phyloP scores from a whole-genome alignment of 2,797 vertebrate genomes.

The Cossypha caffra region DNA sequence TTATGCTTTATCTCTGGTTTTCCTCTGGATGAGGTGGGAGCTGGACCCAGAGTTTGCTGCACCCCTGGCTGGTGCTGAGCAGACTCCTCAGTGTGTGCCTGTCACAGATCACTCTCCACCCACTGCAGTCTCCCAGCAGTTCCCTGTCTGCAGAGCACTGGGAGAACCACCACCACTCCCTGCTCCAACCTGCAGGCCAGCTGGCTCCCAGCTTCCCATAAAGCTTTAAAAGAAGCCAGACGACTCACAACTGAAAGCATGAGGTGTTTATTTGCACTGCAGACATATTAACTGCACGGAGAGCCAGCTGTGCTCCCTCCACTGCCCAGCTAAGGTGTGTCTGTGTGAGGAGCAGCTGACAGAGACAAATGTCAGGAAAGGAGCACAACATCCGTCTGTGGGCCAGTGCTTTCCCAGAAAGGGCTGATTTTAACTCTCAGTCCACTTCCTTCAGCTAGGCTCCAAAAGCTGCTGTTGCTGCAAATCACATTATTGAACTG shows the following conservation, averaged over 20 bases:
- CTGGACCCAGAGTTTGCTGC: not conserved
- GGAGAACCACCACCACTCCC: not conserved
- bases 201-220: not conserved
- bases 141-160: not conserved
- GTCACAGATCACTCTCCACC: not conserved
- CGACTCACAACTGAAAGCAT: rapidly evolving
- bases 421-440: not conserved
- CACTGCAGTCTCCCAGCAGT: not conserved
- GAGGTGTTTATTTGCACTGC: conserved; percentile 34
- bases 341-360: rapidly evolving
- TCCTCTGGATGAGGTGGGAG: not conserved
- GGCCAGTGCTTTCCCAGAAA: not conserved
- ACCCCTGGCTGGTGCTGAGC: not conserved
- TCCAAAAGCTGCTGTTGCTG: not conserved
- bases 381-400: rapidly evolving
- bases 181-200: not conserved
- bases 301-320: rapidly evolving
- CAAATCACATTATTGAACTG: not conserved
- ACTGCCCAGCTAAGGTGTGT: not conserved
- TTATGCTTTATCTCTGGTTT: not conserved
- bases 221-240: not conserved
- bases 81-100: not conserved
- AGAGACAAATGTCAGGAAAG: not conserved
- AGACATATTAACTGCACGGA: not conserved
- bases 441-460: not conserved